A percentile compares a stretch with the other conserved stretches of the same genome.
Evolutionary conservation across 2,888 invertebrate species (phyloP).

Genomic region (Xestia sexstrigata): DNA sequence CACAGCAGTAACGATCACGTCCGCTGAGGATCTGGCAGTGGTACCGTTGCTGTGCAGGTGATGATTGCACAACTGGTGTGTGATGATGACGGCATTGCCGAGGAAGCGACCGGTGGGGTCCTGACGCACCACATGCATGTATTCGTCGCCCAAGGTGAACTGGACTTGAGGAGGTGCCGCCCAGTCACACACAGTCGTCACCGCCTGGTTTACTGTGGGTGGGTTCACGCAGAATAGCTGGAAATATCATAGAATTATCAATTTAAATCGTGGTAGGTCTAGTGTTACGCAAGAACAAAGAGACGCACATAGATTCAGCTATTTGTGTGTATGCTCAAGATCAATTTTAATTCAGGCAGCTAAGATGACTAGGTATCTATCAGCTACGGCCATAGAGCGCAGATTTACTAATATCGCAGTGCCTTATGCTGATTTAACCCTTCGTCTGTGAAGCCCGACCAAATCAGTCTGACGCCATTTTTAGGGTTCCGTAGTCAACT

Average conservation of each 20-base stretch:
- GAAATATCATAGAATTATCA: constrained; percentile 51
- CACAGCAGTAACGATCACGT: constrained; percentile 31
- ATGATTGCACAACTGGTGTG: constrained; percentile 82
- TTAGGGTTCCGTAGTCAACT: too few relatives aligned
- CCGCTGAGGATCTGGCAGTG: neutral
- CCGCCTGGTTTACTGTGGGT: constrained; percentile 78
- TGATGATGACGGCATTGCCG: constrained; percentile 83
- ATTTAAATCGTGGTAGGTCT: neutral
- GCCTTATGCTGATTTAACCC: too few relatives aligned
- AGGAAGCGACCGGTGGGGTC: constrained; percentile 79
- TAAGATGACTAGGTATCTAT: neutral
- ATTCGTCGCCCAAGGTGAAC: constrained; percentile 83
- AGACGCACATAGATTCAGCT: neutral
- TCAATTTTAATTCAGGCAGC: neutral
- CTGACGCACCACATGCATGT: constrained; percentile 82
- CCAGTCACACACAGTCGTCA: constrained; percentile 85
- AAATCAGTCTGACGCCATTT: too few relatives aligned
- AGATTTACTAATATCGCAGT: neutral
- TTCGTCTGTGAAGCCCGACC: too few relatives aligned
- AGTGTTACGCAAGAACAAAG: neutral
- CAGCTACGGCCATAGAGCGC: neutral
- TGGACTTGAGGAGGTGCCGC: constrained; percentile 83
- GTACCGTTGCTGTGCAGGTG: constrained; percentile 45
- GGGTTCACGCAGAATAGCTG: constrained; percentile 84
- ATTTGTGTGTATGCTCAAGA: neutral